A percentile compares a stretch with the other conserved stretches of the same genome.
Evolutionary conservation across 2,797 vertebrate genomes (phyloP).

Genomic region (Acipenser transmontanus): DNA sequence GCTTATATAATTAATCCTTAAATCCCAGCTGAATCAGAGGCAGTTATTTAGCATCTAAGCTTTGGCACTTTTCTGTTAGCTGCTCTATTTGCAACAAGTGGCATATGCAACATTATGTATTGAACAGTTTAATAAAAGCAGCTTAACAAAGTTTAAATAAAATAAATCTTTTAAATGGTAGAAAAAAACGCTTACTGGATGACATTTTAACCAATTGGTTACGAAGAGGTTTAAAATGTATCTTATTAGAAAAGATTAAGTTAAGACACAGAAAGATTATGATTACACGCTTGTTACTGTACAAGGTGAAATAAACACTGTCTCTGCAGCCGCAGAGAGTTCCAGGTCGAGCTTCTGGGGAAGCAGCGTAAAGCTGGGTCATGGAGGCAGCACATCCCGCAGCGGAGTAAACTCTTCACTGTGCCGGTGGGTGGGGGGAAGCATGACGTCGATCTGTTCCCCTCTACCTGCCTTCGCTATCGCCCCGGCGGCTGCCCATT

Average conservation of each 20-base stretch:
- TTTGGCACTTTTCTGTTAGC: conserved; percentile 22
- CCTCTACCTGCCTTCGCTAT: too few relatives aligned
- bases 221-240: background rate
- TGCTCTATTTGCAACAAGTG: background rate
- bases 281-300: too few relatives aligned
- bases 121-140: conserved; percentile 24
- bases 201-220: background rate
- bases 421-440: too few relatives aligned
- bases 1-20: conserved; percentile 21
- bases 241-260: background rate
- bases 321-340: too few relatives aligned
- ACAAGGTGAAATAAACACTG: too few relatives aligned
- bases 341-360: too few relatives aligned
- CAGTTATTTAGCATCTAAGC: background rate
- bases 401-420: too few relatives aligned
- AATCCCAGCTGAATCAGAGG: conserved; percentile 19
- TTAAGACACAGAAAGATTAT: background rate
- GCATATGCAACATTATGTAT: too few relatives aligned
- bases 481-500: too few relatives aligned
- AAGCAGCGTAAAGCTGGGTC: too few relatives aligned
- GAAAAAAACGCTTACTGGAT: background rate
- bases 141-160: conserved; percentile 39
- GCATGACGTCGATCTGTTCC: too few relatives aligned
- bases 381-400: too few relatives aligned
- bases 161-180: conserved; percentile 37